phyloP scores from a whole-genome alignment of 2,113 vertebrate genomes.

The Apaloderma vittatum region DNA sequence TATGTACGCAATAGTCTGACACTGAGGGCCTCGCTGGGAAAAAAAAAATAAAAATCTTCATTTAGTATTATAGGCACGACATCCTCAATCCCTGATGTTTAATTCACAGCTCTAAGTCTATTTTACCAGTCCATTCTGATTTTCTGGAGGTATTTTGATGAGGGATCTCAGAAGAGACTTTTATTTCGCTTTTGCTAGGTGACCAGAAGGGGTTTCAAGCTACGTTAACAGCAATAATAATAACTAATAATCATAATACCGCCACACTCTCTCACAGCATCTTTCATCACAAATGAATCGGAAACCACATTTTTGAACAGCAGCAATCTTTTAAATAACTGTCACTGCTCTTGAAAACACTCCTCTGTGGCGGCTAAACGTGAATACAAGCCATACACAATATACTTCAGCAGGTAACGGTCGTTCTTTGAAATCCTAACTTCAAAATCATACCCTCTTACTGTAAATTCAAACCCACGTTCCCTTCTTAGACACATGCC shows the following conservation, averaged over 20 bases:
- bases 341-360: background rate
- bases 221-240: background rate
- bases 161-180: background rate
- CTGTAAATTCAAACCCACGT: background rate
- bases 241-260: background rate
- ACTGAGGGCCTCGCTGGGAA: fast-evolving
- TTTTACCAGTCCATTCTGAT: background rate
- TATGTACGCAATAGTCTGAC: background rate
- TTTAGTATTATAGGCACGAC: background rate
- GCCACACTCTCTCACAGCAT: background rate
- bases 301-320: background rate
- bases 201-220: background rate
- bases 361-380: background rate
- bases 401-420: background rate
- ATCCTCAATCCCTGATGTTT: background rate
- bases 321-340: background rate
- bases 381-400: background rate
- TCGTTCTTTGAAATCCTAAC: background rate
- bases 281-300: background rate
- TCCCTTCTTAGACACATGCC: background rate
- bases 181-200: background rate
- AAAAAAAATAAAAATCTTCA: background rate
- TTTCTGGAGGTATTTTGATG: background rate
- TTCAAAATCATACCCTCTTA: background rate
- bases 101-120: background rate